Evolutionary conservation across 2,113 vertebrate genomes (phyloP), one percentile per base, ranked within the genome.

Genomic region (Cynocephalus volans): DNA sequence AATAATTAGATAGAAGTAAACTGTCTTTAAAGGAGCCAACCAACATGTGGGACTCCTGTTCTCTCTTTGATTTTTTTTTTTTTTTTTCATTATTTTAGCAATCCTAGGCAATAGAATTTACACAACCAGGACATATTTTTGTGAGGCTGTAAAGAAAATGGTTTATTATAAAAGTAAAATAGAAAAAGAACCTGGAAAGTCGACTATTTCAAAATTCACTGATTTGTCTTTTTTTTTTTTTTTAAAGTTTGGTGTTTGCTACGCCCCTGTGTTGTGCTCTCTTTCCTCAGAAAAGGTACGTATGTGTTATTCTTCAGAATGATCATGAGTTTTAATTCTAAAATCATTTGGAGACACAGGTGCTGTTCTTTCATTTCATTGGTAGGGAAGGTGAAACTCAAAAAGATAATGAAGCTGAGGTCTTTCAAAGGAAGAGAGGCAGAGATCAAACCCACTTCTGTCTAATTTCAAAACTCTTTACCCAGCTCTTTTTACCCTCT

Each of bases 221-320:
- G n/a, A 96, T 50, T 12, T 48, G 26, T 75, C 58, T 56, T 45
- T n/a, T 28, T 31, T 97, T 98, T 97, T 97, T 72, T 56, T 98
- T 96, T 90, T 97, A 26, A 94, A 99, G 99, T 96, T 98, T 99
- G 96, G 99, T 99, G 75, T 99, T 99, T 95, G 99, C 99, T 67
- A 99, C 99, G 6, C 99, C 99, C 3, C 97, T 99, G 67, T 99
- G 99, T 97, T 99, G 99, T 94, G 99, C 99, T 0, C 96, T 99
- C 91, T 99, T 99, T 97, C 99, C 99, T 97, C 99, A 99, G 95
- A 99, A 99, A 97, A 99, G 99, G 99, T 99, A 3, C 19, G 95
- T 73, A 48, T n/a, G 13, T 5, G 3, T 23, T 26, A 1, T 21
- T 80, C 82, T 67, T 58, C 1, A 2, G 58, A 28, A n/a, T 23